Evolutionary conservation across 2,888 invertebrate species (phyloP).

Genomic region (Boloria euphrosyne): DNA sequence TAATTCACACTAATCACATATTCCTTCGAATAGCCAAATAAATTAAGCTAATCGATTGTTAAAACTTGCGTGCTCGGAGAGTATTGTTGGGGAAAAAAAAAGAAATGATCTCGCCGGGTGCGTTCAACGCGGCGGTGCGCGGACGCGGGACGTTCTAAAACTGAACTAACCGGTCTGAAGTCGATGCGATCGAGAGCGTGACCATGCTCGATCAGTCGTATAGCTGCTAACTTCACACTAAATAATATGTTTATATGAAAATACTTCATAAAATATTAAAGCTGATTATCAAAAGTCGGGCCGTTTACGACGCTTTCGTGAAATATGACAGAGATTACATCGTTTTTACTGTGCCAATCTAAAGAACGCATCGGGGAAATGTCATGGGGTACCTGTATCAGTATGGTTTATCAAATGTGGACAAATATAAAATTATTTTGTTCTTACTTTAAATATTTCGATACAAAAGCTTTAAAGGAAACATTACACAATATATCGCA

Average conservation of each 20-base stretch:
- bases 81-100: constrained; percentile 48
- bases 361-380: constrained; percentile 16
- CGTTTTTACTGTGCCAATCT: constrained; percentile 13
- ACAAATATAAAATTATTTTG: constrained; percentile 12
- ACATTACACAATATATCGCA: constrained; percentile 8
- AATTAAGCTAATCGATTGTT: constrained; percentile 26
- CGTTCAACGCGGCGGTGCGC: constrained; percentile 58
- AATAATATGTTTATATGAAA: constrained; percentile 33
- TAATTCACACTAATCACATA: background rate
- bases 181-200: constrained; percentile 55
- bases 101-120: constrained; percentile 55
- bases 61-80: constrained; percentile 39
- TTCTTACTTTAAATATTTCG: background rate
- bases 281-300: background rate
- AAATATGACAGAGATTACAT: constrained; percentile 30
- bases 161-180: constrained; percentile 78
- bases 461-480: background rate
- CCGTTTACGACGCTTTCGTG: constrained; percentile 18
- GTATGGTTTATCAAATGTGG: constrained; percentile 3
- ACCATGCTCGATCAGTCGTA: constrained; percentile 50
- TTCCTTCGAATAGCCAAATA: constrained; percentile 40
- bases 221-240: constrained; percentile 49
- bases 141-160: constrained; percentile 69
- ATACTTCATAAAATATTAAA: constrained; percentile 17
- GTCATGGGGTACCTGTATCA: background rate